Percentiles rank a stretch among this genome's conserved stretches.
phyloP scores from a whole-genome alignment of 2,797 vertebrate genomes.

The Coregonus suidteri region DNA sequence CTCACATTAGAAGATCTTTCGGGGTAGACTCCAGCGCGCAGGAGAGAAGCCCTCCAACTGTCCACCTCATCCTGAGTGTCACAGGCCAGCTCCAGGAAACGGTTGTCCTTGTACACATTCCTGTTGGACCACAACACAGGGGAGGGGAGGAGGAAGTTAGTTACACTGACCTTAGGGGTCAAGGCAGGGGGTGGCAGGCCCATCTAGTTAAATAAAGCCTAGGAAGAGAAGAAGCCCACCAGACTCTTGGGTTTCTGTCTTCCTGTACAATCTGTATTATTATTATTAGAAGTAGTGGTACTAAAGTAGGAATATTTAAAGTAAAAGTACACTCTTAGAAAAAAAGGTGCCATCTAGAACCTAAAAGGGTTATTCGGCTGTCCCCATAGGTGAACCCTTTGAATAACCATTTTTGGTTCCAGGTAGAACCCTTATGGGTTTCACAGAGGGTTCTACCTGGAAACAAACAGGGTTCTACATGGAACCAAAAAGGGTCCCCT shows the following conservation, averaged over 20 bases:
- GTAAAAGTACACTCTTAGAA: neutral
- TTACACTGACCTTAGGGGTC: neutral
- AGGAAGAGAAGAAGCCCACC: constrained; percentile 27
- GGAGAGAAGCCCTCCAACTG: constrained; percentile 96
- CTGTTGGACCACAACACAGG: constrained; percentile 60
- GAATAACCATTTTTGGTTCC: too few species aligned
- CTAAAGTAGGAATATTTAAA: neutral
- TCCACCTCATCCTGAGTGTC: constrained; percentile 95
- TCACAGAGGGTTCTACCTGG: too few species aligned
- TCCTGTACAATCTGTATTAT: constrained; percentile 8
- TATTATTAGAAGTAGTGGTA: neutral
- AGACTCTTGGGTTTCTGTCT: constrained; percentile 17
- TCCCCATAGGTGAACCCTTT: too few species aligned
- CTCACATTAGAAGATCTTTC: constrained; percentile 85
- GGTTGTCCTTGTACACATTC: constrained; percentile 98
- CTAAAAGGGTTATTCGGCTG: too few species aligned
- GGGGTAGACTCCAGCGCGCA: constrained; percentile 92
- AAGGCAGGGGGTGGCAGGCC: constrained; percentile 12
- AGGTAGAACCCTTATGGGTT: too few species aligned
- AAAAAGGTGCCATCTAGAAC: too few species aligned
- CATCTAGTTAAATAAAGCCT: constrained; percentile 33
- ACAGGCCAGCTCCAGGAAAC: constrained; percentile 92
- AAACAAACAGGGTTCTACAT: too few species aligned
- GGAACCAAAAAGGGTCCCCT: too few species aligned
- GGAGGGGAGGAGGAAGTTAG: neutral